Percentiles rank a stretch among this genome's conserved stretches.
Conservation (phyloP, 2,888 invertebrate species). For the Archips crataeganus region DNA sequence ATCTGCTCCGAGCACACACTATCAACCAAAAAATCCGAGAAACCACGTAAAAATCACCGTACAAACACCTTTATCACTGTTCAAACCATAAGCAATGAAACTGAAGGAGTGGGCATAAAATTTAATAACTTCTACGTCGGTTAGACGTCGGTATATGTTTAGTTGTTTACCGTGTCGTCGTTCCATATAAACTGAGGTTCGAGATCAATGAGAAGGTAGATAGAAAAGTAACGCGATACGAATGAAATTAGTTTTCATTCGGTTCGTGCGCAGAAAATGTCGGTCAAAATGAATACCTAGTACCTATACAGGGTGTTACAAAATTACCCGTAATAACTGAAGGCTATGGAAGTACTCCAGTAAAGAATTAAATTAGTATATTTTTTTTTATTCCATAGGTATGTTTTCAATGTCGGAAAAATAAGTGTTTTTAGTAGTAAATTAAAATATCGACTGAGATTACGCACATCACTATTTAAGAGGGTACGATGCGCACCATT, state of each 20-base stretch:
- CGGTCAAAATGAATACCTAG: background rate
- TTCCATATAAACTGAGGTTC: constrained; percentile 23
- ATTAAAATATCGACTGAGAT: no score
- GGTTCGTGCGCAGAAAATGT: background rate
- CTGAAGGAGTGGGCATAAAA: background rate
- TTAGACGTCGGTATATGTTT: background rate
- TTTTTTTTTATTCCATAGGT: no score
- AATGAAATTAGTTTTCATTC: background rate
- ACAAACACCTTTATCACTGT: constrained; percentile 21
- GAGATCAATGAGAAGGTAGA: constrained; percentile 2
- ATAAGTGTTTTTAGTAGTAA: no score
- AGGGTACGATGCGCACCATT: no score
- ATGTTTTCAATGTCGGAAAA: no score
- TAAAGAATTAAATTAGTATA: no score
- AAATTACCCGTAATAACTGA: no score
- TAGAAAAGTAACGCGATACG: background rate
- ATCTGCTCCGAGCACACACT: background rate
- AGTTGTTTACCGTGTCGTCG: constrained; percentile 23
- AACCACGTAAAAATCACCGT: background rate
- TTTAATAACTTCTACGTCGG: constrained; percentile 5
- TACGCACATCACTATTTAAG: no score
- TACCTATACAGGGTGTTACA: background rate
- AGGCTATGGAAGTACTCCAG: no score
- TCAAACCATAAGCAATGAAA: constrained; percentile 17
- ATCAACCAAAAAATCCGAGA: constrained; percentile 7